Percentiles rank a stretch among this genome's conserved stretches.
phyloP scores from a whole-genome alignment of 1,140 invertebrate species.

The Drosophila eugracilis region DNA sequence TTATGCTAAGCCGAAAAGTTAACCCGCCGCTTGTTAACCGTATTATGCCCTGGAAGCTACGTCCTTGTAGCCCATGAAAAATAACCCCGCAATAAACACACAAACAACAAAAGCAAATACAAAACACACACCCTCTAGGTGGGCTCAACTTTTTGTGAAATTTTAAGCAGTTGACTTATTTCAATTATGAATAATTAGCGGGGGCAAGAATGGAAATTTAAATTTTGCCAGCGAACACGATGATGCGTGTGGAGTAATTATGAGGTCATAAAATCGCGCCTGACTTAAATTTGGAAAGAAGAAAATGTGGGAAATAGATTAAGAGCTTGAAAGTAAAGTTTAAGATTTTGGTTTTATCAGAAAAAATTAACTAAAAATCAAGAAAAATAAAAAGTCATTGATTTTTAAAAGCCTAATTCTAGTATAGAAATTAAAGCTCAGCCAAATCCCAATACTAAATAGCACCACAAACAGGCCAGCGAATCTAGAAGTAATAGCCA shows the following conservation, averaged over 20 bases:
- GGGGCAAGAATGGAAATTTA: constrained; percentile 27
- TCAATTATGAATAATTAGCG: constrained; percentile 65
- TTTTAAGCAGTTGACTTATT: constrained; percentile 61
- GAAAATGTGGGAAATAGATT: not conserved
- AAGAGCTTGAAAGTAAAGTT: not conserved
- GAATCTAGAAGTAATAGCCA: constrained; percentile 49
- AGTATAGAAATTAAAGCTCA: constrained; percentile 25
- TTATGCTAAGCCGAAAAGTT: constrained; percentile 77
- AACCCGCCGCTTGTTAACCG: constrained; percentile 61
- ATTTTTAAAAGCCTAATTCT: not conserved
- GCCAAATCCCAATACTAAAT: constrained; percentile 4
- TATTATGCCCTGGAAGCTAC: constrained; percentile 52
- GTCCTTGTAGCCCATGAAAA: constrained; percentile 31
- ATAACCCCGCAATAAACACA: constrained; percentile 16
- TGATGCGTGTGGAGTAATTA: not conserved
- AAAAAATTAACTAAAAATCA: too few species aligned
- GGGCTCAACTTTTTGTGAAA: constrained; percentile 25
- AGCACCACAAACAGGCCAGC: not conserved
- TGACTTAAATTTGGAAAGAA: not conserved
- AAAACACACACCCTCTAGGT: constrained; percentile 23
- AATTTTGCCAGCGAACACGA: not conserved
- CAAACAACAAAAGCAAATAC: constrained; percentile 10
- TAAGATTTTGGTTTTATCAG: not conserved
- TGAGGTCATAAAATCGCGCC: not conserved
- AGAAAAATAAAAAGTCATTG: not conserved